Evolutionary conservation across 2,113 vertebrate genomes (phyloP), one percentile per base, ranked within the genome.

Genomic region (Rousettus leschenaultii): DNA sequence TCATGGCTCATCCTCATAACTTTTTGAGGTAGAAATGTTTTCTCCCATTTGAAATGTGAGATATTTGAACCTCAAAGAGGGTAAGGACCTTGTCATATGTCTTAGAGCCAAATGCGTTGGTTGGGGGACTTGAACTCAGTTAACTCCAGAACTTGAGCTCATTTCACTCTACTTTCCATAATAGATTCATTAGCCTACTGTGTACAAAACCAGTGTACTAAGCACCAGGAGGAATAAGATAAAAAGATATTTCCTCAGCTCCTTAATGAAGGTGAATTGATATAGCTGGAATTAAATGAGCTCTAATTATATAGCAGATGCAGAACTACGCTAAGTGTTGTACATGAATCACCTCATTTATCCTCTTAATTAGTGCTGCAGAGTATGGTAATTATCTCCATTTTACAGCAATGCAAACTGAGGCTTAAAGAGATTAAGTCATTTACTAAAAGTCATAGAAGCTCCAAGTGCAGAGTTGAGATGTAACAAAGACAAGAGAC

Each of bases 331-430:
- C 57, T 9, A 26, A 38, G 33, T 30, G 3, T 24, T 79, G 26
- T 14, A 40, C 4, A 19, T 6, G 13, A 22, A 66, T 38, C 33
- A 26, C 4, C 77, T 30, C 61, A 59, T 51, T 68, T 65, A 38
- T 86, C 55, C 93, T 96, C 78, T 70, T n/a, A 73, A 57, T 53
- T 43, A 79, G 33, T 1, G 4, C 57, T 91, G 48, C 7, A 19
- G n/a, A 70, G n/a, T 35, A 53, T 33, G 51, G 57, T 15, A 70
- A 78, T 88, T 28, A 14, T 15, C 12, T 35, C 71, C 71, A 57
- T 65, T 88, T 88, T 59, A 71, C 2, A 88, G 77, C 48, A 26
- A 26, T n/a, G 3, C 7, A 74, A 75, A 70, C 61, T 16, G 74
- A 94, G 59, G 73, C 66, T 90, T 53, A 51, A 35, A 51, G 24